Conservation (phyloP, 2,888 invertebrate genomes). For the Fragum fragum region DNA sequence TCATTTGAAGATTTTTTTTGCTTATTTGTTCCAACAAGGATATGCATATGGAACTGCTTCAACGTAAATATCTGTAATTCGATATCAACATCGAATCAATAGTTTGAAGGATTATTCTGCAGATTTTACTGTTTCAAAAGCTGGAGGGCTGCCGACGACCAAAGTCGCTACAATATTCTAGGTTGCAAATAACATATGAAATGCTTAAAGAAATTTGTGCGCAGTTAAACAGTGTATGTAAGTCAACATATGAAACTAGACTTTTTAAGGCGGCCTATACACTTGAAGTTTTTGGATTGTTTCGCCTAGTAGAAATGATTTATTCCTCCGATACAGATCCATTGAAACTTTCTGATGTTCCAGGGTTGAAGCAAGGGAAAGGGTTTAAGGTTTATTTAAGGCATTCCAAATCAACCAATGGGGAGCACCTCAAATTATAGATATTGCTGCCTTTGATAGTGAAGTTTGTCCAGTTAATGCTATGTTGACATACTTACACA, state of each 20-base stretch:
- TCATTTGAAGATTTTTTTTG: constrained; percentile 5
- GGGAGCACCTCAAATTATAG: constrained; percentile 5
- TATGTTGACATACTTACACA: not conserved
- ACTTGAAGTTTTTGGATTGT: constrained; percentile 13
- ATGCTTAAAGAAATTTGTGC: not conserved
- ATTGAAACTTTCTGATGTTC: not conserved
- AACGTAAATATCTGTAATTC: constrained; percentile 24
- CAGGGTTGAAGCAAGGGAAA: not conserved
- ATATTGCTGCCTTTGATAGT: not conserved
- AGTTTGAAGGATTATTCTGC: constrained; percentile 1
- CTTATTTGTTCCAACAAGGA: constrained; percentile 25
- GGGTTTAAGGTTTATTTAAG: not conserved
- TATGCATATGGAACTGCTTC: constrained; percentile 19
- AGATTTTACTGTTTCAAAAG: constrained; percentile 7
- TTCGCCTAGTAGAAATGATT: not conserved
- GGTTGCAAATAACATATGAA: constrained; percentile 13
- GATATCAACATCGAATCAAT: constrained; percentile 3
- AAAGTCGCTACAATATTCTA: not conserved
- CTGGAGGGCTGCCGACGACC: constrained; percentile 14
- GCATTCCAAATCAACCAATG: constrained; percentile 22
- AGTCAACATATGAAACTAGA: constrained; percentile 16
- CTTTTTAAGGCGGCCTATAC: constrained; percentile 13
- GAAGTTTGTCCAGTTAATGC: constrained; percentile 15
- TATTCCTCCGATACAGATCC: not conserved
- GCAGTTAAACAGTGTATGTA: constrained; percentile 2